phyloP scores from a whole-genome alignment of 2,797 vertebrate genomes.

The Gymnothorax javanicus region DNA sequence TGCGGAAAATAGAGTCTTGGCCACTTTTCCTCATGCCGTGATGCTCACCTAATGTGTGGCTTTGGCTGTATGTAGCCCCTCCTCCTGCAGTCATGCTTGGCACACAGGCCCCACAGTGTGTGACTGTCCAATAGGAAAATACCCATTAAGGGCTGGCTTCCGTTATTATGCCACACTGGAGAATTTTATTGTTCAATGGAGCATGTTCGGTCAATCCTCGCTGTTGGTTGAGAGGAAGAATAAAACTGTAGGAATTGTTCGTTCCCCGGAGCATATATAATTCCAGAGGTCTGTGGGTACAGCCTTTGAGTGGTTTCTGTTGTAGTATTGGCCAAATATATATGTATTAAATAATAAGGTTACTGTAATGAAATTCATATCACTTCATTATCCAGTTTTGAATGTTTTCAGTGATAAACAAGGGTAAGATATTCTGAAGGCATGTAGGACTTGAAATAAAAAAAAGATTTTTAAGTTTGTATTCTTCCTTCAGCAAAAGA shows the following conservation, averaged over 20 bases:
- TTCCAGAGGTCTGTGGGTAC: background rate
- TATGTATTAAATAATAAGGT: background rate
- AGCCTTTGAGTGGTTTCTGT: background rate
- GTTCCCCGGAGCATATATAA: background rate
- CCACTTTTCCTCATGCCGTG: background rate
- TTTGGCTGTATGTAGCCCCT: background rate
- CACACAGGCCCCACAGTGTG: background rate
- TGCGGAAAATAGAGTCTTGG: constrained; percentile 5
- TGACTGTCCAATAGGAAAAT: background rate
- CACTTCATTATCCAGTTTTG: background rate
- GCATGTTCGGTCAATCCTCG: background rate
- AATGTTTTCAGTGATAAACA: background rate
- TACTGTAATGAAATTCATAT: background rate
- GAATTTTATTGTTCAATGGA: constrained; percentile 5
- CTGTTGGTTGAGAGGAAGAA: background rate
- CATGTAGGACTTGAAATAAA: background rate
- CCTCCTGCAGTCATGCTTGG: background rate
- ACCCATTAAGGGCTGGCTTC: background rate
- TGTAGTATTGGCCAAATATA: background rate
- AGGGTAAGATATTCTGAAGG: background rate
- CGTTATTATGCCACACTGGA: background rate
- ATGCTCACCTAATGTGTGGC: constrained; percentile 8
- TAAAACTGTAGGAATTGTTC: background rate
- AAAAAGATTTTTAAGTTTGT: background rate
- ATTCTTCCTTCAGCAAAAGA: background rate